These are phyloP conservation scores for Actinopyga echinites DNA, from an alignment of 53 echinoderm and acorn worm species.

Conservation along the genomic window DNA sequence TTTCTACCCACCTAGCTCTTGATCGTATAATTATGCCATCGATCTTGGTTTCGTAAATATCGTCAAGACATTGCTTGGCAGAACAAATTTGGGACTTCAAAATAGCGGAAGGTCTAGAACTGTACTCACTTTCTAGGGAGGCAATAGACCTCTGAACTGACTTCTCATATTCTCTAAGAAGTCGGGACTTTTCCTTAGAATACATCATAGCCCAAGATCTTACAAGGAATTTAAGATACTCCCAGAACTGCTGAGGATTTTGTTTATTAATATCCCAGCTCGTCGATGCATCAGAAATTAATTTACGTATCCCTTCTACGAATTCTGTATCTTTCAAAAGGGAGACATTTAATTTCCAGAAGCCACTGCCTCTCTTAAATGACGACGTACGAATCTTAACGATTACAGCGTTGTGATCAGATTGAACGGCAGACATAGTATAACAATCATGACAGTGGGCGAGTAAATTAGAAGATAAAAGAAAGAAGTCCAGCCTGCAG, in stretches of 20 bases:
- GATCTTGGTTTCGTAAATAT: background rate
- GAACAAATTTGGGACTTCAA: background rate
- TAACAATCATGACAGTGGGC: conserved; percentile 8
- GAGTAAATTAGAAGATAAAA: background rate
- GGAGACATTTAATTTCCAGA: conserved; percentile 3
- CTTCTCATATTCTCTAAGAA: background rate
- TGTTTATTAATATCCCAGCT: background rate
- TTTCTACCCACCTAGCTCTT: background rate
- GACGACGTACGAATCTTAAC: background rate
- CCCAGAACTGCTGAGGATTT: background rate
- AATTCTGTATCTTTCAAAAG: background rate
- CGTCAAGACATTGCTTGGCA: background rate
- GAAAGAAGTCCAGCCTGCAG: too few relatives aligned
- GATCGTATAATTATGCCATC: too few relatives aligned
- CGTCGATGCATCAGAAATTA: background rate
- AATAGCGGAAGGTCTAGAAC: background rate
- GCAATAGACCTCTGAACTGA: too few relatives aligned
- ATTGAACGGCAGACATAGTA: background rate
- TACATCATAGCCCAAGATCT: background rate
- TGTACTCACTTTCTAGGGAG: too few relatives aligned
- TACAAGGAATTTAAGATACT: conserved; percentile 7
- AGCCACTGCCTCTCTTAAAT: background rate
- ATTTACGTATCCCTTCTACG: background rate
- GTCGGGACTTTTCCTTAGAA: background rate
- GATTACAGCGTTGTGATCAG: background rate